Evolutionary conservation across 2,888 invertebrate genomes (phyloP).

Genomic region (Nebria salina): DNA sequence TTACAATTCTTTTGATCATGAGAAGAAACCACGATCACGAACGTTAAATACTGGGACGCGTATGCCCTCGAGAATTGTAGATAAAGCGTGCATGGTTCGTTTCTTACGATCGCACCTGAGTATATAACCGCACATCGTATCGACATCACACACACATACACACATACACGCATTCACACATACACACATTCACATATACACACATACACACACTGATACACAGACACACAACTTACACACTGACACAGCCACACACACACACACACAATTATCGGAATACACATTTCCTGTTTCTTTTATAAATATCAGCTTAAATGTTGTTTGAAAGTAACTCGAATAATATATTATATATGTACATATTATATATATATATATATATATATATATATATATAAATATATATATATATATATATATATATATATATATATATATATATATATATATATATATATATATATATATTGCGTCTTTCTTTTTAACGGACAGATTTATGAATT

Average conservation of each 20-base stretch:
- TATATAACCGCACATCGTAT: neutral
- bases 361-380: too few species aligned
- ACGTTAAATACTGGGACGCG: conserved; percentile 27
- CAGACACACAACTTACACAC: too few species aligned
- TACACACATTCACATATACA: too few species aligned
- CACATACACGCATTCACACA: neutral
- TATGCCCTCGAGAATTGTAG: conserved; percentile 35
- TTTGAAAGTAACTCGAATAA: too few species aligned
- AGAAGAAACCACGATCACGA: conserved; percentile 9
- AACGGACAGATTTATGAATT: conserved; percentile 36
- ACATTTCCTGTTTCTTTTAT: too few species aligned
- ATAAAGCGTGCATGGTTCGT: conserved; percentile 5
- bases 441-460: neutral
- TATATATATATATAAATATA: neutral
- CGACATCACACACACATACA: neutral
- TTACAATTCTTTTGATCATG: conserved; percentile 39
- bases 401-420: neutral
- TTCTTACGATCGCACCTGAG: neutral
- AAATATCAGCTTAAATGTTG: too few species aligned
- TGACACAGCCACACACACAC: too few species aligned
- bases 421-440: conserved; percentile 1
- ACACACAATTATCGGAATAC: too few species aligned
- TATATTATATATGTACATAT: too few species aligned
- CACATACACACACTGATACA: too few species aligned
- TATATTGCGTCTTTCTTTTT: conserved; percentile 26